Base-by-base conservation (phyloP, 2,888 invertebrate genomes). In the Incurvaria masculella region DNA sequence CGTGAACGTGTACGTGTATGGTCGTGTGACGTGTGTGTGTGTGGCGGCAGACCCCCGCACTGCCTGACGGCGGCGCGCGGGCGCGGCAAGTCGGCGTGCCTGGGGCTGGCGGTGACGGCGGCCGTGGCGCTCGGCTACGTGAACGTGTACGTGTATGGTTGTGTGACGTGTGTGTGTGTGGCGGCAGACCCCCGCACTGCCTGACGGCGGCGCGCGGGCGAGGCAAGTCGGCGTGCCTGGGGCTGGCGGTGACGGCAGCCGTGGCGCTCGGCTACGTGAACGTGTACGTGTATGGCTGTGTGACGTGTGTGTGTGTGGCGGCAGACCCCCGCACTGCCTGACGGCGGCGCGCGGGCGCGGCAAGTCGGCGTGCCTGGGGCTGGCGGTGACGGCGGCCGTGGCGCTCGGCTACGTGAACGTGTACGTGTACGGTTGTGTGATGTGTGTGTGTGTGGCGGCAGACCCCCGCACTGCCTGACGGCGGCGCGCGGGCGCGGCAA, bases 401-500 rank as follows among this genome's bases (percentile, higher is more conserved):
- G 52, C 50, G 8, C 39, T 53, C 20, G 87, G 89, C 21, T 93
- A 92, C 64, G 91, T 94, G 38, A 97, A 96, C 66, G 91, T 97
- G 52, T 98, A 96, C 73, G 96, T 99, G 33, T 11, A 91, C 88
- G 65, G 89, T 93, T 23, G 90, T 91, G 1, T 87, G 90, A 59
- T 92, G 92, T 1, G 41, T 41, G 41, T 27, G n/a, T n/a, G n/a
- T n/a, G n/a, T n/a, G n/a, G n/a, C n/a, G n/a, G 17, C 52, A 85
- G 91, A 53, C 91, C 94, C 1, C 98, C 97, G 0, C 94, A 97
- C 48, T 93, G 94, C 2, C 74, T 99, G 51, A 99, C 98, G 0
- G 98, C 99, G 17, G 91, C 96, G 4, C 84, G 99, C 76, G 98
- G 99, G 33, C 84, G 99, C 48, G 99, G 99, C 55, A 99, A 99